Conservation (phyloP, 1,140 invertebrate genomes). For the Neodiprion pinetum region DNA sequence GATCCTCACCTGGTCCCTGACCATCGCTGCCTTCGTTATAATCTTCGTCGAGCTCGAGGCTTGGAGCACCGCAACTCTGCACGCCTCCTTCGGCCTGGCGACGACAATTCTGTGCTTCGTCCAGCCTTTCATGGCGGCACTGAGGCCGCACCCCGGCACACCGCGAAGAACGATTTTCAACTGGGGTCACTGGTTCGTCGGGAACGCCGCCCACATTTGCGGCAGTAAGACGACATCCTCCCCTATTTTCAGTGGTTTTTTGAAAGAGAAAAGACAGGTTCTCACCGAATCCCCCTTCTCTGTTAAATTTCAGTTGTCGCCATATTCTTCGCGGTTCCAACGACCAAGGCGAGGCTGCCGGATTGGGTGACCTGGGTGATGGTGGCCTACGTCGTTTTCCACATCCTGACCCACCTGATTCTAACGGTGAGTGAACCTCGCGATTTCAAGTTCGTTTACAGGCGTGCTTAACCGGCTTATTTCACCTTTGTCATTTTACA, state of each 20-base stretch:
- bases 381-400: conserved; percentile 87
- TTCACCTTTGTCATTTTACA: conserved; percentile 48
- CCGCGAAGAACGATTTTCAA: conserved; percentile 87
- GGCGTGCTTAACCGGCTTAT: background rate
- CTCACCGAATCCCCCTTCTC: conserved; percentile 33
- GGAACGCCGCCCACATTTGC: conserved; percentile 90
- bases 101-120: conserved; percentile 84
- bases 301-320: conserved; percentile 78
- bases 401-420: conserved; percentile 88
- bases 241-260: conserved; percentile 21
- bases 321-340: conserved; percentile 89
- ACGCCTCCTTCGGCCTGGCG: conserved; percentile 81
- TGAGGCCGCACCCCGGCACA: conserved; percentile 85
- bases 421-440: conserved; percentile 76
- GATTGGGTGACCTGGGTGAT: conserved; percentile 87
- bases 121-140: conserved; percentile 84
- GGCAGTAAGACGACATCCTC: conserved; percentile 74
- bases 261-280: conserved; percentile 17
- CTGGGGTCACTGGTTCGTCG: conserved; percentile 93
- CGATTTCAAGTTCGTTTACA: conserved; percentile 9
- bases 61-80: conserved; percentile 79
- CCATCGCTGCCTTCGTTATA: conserved; percentile 77
- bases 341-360: conserved; percentile 85
- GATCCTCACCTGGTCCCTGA: conserved; percentile 82
- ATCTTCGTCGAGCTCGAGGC: conserved; percentile 84